Conservation (phyloP, 1,140 invertebrate species). For the Penaeus indicus region DNA sequence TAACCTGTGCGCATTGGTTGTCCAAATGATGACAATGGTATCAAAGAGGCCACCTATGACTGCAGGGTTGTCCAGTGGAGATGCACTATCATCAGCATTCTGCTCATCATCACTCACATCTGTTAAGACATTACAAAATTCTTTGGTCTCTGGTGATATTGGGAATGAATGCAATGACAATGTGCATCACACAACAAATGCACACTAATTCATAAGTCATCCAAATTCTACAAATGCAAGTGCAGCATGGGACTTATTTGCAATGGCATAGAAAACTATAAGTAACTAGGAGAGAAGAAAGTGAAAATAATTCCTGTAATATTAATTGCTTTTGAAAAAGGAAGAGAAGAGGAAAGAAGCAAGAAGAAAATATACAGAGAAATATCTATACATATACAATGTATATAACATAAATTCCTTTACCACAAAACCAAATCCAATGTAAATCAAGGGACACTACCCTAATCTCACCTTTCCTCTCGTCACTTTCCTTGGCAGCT, state of each 20-base stretch:
- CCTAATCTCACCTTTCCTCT: constrained; percentile 3
- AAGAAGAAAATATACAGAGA: not conserved
- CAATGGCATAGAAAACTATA: not conserved
- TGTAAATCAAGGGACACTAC: not conserved
- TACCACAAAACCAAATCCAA: too few relatives aligned
- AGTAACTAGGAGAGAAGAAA: not conserved
- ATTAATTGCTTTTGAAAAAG: too few relatives aligned
- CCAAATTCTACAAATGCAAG: too few relatives aligned
- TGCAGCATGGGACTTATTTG: not conserved
- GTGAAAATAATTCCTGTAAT: not conserved
- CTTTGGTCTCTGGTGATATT: not conserved
- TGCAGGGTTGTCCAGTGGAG: constrained; percentile 49
- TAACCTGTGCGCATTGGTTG: constrained; percentile 57
- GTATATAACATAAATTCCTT: too few relatives aligned
- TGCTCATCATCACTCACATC: constrained; percentile 4
- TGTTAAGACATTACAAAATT: constrained; percentile 19
- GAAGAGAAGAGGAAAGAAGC: too few relatives aligned
- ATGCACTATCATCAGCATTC: constrained; percentile 11
- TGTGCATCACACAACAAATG: too few relatives aligned
- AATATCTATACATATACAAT: constrained; percentile 32
- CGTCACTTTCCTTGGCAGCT: not conserved
- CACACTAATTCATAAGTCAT: too few relatives aligned
- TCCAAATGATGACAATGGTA: constrained; percentile 61
- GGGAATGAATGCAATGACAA: not conserved
- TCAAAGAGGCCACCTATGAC: constrained; percentile 63